These are phyloP conservation scores for Rhinogobius similis DNA, from an alignment of 2,113 vertebrate species.

Conservation along the genomic window DNA sequence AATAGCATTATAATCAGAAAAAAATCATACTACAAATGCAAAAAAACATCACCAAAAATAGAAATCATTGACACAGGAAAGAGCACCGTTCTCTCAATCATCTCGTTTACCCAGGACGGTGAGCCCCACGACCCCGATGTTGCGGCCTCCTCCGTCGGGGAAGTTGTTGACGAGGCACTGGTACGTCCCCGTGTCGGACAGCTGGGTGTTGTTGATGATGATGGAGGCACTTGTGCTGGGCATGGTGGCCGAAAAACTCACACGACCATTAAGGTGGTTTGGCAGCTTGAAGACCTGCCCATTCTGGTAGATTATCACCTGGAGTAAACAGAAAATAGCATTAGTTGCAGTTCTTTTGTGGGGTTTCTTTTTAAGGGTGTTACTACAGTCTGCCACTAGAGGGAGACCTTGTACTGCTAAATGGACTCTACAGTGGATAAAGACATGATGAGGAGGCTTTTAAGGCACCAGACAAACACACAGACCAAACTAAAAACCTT, in stretches of 20 bases:
- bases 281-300: slow-evolving; percentile 94
- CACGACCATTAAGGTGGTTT: slow-evolving; percentile 89
- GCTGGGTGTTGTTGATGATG: slow-evolving; percentile 98
- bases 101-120: slow-evolving; percentile 88
- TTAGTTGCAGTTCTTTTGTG: neutral
- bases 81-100: too few species aligned
- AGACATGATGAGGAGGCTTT: slow-evolving; percentile 5
- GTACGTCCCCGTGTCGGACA: slow-evolving; percentile 97
- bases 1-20: too few species aligned
- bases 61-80: too few species aligned
- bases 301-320: slow-evolving; percentile 98
- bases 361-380: neutral
- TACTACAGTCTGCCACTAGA: slow-evolving; percentile 51
- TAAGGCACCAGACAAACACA: slow-evolving; percentile 32
- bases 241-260: slow-evolving; percentile 95
- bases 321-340: slow-evolving; percentile 34
- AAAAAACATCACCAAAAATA: too few species aligned
- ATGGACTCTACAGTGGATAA: neutral
- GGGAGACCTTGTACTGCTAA: slow-evolving; percentile 42
- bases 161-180: slow-evolving; percentile 99
- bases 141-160: slow-evolving; percentile 91
- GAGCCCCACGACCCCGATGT: slow-evolving; percentile 95
- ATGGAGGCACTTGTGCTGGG: slow-evolving; percentile 98
- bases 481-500: slow-evolving; percentile 32
- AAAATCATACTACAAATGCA: too few species aligned